Base-by-base conservation (phyloP, 1,140 invertebrate species). In the Littorina saxatilis region DNA sequence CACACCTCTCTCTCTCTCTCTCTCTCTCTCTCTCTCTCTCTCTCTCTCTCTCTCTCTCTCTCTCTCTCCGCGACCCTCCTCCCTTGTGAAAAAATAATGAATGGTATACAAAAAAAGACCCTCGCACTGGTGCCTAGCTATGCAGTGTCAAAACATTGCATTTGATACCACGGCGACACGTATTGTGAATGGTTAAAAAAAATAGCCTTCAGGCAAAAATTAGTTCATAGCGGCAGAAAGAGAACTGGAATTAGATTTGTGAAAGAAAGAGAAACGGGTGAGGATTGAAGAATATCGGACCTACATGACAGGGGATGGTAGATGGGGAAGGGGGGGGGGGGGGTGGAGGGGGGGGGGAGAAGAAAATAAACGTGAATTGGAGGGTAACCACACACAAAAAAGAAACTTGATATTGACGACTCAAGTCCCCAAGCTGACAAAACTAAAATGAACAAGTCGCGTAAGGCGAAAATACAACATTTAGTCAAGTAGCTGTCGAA, bases 91-190 rank as follows among this genome's bases (percentile, higher is more conserved):
- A 70, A 75, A 75, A 50, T 55, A 75, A 75, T 75, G 50, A 75
- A 40, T 47, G 40, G 43, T 75, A 15, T 75, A 75, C 73, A 75
- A 75, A 75, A 52, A 39, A 20, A n/a, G 58, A 63, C 7, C 29
- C 68, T 9, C 68, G 68, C 7, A 0, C 32, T 9, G 29, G 20
- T 7, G 68, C 68, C 68, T 32, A n/a, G n/a, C n/a, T 35, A 32
- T 63, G 27, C 15, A 72, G 68, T 72, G 68, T 72, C 68, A 72
- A 72, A 72, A 32, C n/a, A 72, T 72, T 72, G 68, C 68, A n/a
- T n/a, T 15, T 37, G 35, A 32, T 15, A 5, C 68, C 35, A 72
- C 37, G 32, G 68, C 37, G 7, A 15, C 32, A 13, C 32, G 68
- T 35, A n/a, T n/a, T n/a, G n/a, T n/a, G n/a, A n/a, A n/a, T n/a